Base-by-base conservation (phyloP, 92 coral and sea anemone species). In the Scolanthus callimorphus region DNA sequence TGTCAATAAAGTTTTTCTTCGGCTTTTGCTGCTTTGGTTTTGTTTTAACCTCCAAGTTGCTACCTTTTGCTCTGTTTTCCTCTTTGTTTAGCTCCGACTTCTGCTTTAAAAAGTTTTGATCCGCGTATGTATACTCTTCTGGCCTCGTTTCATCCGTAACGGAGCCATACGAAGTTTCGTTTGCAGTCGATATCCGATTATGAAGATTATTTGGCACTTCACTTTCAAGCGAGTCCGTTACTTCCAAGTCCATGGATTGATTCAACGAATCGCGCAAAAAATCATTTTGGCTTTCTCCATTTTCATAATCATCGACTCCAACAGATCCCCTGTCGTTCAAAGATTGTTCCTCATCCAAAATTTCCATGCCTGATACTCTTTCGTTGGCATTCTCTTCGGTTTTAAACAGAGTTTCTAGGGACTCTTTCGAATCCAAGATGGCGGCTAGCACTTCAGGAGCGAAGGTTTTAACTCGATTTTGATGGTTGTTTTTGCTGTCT, bases 381-480 rank as follows among this genome's bases (percentile, higher is more conserved):
- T 3, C 31, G 19, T 51, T 15, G 63, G 55, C 63, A 41, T 61
- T 23, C 25, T 38, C 10, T 20, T 34, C 19, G 24, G 27, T 34
- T 6, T 34, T 34, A 6, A 6, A 6, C 6, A 34, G 28, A 44
- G 25, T 39, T 29, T 31, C 54, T 31, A 38, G 25, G n/a, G 77
- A 11, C 11, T 29, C 54, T 27, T 60, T 53, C 21, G 37, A 20
- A 41, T 73, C 87, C 87, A 73, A 81, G 15, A 81, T 81, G 87
- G 87, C 87, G 62, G 87, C 87, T 68, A 81, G 44, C 27, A 81
- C 69, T 52, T 44, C 52, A 8, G 82, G 87, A 10, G 82, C 87
- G 25, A 81, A 51, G 25, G 74, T 67, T 45, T 41, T 68, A n/a
- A 68, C 58, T 13, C 38, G 29, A 25, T 57, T 65, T 31, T 68